These are phyloP conservation scores for Spilosoma lubricipeda DNA, from an alignment of 2,888 invertebrate genomes.

Conservation along the genomic window DNA sequence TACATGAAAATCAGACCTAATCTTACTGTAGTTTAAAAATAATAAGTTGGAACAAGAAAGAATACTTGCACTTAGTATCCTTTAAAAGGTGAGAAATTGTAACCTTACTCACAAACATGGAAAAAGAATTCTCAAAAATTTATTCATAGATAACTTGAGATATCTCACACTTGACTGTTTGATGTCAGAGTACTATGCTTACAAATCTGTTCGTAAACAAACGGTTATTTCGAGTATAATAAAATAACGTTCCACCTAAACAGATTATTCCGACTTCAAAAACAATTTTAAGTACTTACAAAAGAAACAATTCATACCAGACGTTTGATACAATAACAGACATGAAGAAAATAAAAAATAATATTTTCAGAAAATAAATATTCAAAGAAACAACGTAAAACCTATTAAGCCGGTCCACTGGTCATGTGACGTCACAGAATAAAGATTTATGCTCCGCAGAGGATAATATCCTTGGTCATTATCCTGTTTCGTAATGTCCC, in stretches of 20 bases:
- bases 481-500: constrained; percentile 15
- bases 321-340: not conserved
- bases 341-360: not conserved
- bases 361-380: constrained; percentile 8
- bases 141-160: not conserved
- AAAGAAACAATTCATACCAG: not conserved
- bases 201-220: not conserved
- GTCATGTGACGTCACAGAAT: constrained; percentile 12
- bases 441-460: constrained; percentile 14
- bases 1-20: too few relatives aligned
- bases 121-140: not conserved
- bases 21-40: too few relatives aligned
- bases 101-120: too few relatives aligned
- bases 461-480: constrained; percentile 14
- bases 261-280: not conserved
- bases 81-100: too few relatives aligned
- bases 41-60: too few relatives aligned
- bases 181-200: not conserved
- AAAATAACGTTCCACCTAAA: not conserved
- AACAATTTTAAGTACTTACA: not conserved
- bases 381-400: constrained; percentile 11
- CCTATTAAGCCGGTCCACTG: constrained; percentile 12
- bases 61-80: too few relatives aligned
- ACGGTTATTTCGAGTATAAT: not conserved
- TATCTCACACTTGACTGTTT: not conserved